These are phyloP conservation scores for Chrysocyon brachyurus DNA, from an alignment of 2,797 vertebrate genomes.

Conservation along the genomic window DNA sequence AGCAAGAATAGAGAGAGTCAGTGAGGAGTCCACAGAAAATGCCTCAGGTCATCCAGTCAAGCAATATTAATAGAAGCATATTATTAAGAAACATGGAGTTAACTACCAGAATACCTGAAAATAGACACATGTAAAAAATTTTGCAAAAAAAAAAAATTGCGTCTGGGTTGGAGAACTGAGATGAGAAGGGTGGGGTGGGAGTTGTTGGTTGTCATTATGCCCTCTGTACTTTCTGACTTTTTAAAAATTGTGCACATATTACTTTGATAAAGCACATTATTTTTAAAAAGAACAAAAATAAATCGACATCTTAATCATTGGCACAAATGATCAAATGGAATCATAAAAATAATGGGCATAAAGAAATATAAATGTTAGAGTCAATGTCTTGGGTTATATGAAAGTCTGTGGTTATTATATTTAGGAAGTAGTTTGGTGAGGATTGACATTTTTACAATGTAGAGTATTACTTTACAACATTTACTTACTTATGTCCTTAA, in stretches of 20 bases:
- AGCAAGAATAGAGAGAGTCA: neutral
- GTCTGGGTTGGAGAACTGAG: neutral
- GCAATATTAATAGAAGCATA: neutral
- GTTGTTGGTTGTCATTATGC: neutral
- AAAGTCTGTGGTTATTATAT: constrained; percentile 1
- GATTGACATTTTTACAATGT: neutral
- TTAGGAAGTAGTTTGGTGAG: constrained; percentile 17
- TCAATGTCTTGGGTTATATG: neutral
- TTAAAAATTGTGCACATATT: neutral
- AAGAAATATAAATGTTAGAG: constrained; percentile 34
- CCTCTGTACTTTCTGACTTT: constrained; percentile 20
- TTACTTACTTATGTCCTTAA: neutral
- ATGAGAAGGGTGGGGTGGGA: neutral
- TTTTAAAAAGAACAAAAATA: neutral
- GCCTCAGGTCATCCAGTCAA: neutral
- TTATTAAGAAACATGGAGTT: neutral
- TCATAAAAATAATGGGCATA: neutral
- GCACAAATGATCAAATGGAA: neutral
- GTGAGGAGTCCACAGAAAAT: neutral
- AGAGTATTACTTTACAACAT: neutral
- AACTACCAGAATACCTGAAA: neutral
- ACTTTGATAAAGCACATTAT: neutral
- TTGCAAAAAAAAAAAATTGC: neutral
- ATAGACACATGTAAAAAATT: neutral
- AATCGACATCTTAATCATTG: neutral